Base-by-base conservation (phyloP, 1,140 invertebrate genomes). In the Monomorium pharaonis region DNA sequence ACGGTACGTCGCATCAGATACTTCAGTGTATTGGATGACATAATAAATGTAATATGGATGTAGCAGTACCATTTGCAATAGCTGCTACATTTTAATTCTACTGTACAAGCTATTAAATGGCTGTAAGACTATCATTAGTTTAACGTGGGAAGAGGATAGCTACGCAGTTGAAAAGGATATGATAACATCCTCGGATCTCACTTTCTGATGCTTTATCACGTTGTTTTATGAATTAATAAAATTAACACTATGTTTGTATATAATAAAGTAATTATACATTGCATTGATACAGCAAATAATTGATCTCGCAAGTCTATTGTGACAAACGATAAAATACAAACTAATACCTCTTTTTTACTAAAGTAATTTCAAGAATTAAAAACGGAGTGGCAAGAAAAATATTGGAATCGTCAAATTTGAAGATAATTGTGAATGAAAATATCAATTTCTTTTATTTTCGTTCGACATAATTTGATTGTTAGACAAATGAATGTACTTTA, bases 401-500 rank as follows among this genome's bases (percentile, higher is more conserved):
- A 33, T 33, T 1, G 18, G 9, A 44, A 56, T 16, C 10, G 21
- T 76, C 27, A 62, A 77, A 77, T 47, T 60, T 21, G 24, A 60
- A 44, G 56, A 76, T 62, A 62, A 77, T 62, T 77, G 60, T 30
- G 56, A 76, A 76, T 76, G 18, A 18, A 2, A 21, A 44, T 77
- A 77, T 62, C 24, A 37, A 76, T 62, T 77, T 77, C 51, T 58
- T 76, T 44, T 60, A 16, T 27, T 77, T 37, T n/a, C 10, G 21
- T n/a, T 14, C n/a, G 30, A 4, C 47, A 10, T 47, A 51, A 14
- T 62, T 77, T 77, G n/a, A 62, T n/a, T 33, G 27, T 51, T 54
- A 18, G 37, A 24, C 10, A 33, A 62, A 42, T 27, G 18, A 72
- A 56, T 74, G 58, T 83, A 58, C 67, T 56, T 60, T 14, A 12